Base-by-base conservation (phyloP, 2,113 vertebrate genomes). In the Conger conger region DNA sequence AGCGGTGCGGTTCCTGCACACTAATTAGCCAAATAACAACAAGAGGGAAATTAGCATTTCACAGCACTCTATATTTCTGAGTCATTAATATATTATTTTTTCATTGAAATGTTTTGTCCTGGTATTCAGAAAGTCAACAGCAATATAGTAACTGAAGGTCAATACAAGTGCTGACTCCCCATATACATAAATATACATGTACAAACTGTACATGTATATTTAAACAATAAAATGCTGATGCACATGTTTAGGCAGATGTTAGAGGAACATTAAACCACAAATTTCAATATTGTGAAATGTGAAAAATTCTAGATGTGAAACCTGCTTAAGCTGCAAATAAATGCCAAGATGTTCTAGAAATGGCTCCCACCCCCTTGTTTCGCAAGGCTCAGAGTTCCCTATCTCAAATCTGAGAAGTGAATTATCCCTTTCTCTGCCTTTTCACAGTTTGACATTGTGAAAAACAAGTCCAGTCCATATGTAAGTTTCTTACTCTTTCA, bases 301-400 rank as follows among this genome's bases (percentile, higher is more conserved):
- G 16, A n/a, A 23, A 23, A n/a, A 17, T 68, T 73, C 57, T 20
- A 82, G 81, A 78, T 84, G 30, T 63, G 76, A 85, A 68, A 80
- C 54, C 35, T 85, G 78, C 78, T 35, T 27, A 79, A 11, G 50
- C 33, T 60, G 37, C 83, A 80, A 30, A 45, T 36, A 54, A 35
- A 35, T 57, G 35, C 16, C 63, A 68, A 9, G 20, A 38, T 40
- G 63, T 76, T 36, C 82, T 37, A 33, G 30, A 83, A 42, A 73
- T 45, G 38, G 15, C 3, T 27, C 42, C 42, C 57, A 63, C 23
- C 57, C 23, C 6, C 18, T 79, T 45, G 17, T 60, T 78, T 42
- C 5, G 0, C 7, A 53, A 38, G 30, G 33, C 53, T 54, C 76
- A 15, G 7, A 30, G 68, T 57, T 53, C 45, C 76, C 15, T 18